Conservation (phyloP, 2,888 invertebrate genomes). For the Thalpophila matura region DNA sequence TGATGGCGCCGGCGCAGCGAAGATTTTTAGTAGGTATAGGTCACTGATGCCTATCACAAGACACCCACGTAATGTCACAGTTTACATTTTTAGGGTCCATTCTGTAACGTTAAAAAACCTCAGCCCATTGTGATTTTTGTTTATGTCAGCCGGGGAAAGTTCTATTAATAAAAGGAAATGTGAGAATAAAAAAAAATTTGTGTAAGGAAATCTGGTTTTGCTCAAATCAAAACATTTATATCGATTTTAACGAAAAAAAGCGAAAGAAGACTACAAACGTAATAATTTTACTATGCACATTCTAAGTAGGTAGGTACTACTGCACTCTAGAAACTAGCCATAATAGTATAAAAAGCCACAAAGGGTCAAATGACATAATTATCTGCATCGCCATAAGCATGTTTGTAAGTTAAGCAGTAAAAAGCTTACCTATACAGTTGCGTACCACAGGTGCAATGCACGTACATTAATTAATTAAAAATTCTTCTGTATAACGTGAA, state of each 20-base stretch:
- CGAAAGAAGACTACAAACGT: too few species aligned
- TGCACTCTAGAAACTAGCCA: too few species aligned
- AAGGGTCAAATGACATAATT: neutral
- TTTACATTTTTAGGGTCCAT: conserved; percentile 21
- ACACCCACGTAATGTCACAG: conserved; percentile 36
- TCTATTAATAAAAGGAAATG: too few species aligned
- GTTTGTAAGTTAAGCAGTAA: neutral
- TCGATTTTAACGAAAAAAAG: too few species aligned
- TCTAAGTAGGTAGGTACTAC: too few species aligned
- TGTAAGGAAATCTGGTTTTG: too few species aligned
- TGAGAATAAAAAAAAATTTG: too few species aligned
- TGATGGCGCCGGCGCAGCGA: neutral
- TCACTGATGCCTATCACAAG: conserved; percentile 2
- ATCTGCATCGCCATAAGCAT: neutral
- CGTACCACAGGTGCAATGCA: conserved; percentile 40
- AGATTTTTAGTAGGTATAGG: conserved; percentile 3
- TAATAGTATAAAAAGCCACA: too few species aligned
- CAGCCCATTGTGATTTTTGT: neutral
- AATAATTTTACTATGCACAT: too few species aligned
- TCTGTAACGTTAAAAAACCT: neutral
- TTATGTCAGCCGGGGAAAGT: too few species aligned
- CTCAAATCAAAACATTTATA: too few species aligned
- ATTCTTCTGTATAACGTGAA: conserved; percentile 36
- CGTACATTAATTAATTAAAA: conserved; percentile 11
- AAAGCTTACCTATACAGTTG: neutral